Percentiles rank a stretch among this genome's conserved stretches.
These are phyloP conservation scores for Aphidius gifuensis DNA, from an alignment of 1,140 invertebrate species.

Conservation along the genomic window DNA sequence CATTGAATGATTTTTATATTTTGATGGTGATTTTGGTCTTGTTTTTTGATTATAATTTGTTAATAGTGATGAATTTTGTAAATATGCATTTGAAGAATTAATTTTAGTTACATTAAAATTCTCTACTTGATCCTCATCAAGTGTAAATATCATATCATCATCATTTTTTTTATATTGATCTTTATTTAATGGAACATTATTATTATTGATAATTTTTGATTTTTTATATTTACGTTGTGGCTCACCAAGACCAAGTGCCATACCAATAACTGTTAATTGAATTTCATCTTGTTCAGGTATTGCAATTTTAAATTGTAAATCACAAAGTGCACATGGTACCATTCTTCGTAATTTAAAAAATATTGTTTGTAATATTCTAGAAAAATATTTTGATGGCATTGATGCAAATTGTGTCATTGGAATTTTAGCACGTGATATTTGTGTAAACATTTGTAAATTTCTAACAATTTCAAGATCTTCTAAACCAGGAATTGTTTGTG, in stretches of 20 bases:
- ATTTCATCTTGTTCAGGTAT: constrained; percentile 87
- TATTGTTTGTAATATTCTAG: constrained; percentile 67
- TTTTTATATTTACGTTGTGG: constrained; percentile 48
- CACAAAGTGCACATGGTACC: constrained; percentile 78
- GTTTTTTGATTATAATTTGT: constrained; percentile 32
- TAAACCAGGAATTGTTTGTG: constrained; percentile 74
- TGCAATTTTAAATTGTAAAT: constrained; percentile 75
- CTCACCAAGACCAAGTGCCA: constrained; percentile 70
- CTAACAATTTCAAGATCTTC: constrained; percentile 65
- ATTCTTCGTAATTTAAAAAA: constrained; percentile 83
- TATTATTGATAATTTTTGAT: constrained; percentile 32
- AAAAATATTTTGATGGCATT: constrained; percentile 64
- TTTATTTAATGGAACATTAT: constrained; percentile 37
- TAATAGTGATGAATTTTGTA: constrained; percentile 20
- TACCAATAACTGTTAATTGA: constrained; percentile 75
- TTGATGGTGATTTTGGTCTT: constrained; percentile 44
- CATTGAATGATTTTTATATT: constrained; percentile 35
- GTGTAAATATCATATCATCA: constrained; percentile 67
- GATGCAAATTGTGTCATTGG: constrained; percentile 52
- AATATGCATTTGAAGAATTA: constrained; percentile 17
- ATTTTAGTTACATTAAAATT: constrained; percentile 20
- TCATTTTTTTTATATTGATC: constrained; percentile 50
- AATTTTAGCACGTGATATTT: constrained; percentile 75
- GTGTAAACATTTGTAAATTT: constrained; percentile 86
- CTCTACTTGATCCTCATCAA: constrained; percentile 65